Percentiles rank a stretch among this genome's conserved stretches.
phyloP scores from a whole-genome alignment of 1,140 invertebrate genomes.

The Penaeus indicus region DNA sequence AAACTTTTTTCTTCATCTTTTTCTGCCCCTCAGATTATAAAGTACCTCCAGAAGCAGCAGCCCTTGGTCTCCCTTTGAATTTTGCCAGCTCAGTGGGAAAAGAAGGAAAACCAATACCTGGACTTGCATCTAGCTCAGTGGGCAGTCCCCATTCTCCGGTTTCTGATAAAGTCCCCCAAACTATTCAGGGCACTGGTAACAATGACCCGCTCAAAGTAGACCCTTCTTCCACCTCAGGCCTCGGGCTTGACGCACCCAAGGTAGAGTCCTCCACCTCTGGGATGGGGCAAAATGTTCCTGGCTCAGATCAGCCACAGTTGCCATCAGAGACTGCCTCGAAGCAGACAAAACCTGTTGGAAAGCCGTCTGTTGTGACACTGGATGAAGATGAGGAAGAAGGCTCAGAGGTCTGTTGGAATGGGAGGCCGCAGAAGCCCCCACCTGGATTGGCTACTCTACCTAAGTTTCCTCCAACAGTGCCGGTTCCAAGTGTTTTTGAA shows the following conservation, averaged over 20 bases:
- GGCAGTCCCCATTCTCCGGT: too few relatives aligned
- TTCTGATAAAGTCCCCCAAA: too few relatives aligned
- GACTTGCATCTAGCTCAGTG: not conserved
- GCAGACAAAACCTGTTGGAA: not conserved
- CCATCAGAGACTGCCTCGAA: not conserved
- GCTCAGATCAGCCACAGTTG: not conserved
- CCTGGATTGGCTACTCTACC: conserved; percentile 51
- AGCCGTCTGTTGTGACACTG: conserved; percentile 34
- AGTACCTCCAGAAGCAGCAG: not conserved
- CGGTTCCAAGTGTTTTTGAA: conserved; percentile 39
- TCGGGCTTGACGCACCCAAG: too few relatives aligned
- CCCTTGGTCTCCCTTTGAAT: not conserved
- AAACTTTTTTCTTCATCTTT: not conserved
- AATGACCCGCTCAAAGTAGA: too few relatives aligned
- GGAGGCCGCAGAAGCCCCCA: not conserved
- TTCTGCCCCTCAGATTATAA: not conserved
- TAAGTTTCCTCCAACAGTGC: conserved; percentile 47
- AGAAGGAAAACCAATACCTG: not conserved
- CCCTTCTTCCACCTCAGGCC: too few relatives aligned
- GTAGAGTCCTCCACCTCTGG: too few relatives aligned
- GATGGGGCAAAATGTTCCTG: not conserved
- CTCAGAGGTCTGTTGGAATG: not conserved
- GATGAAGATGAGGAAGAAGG: conserved; percentile 36
- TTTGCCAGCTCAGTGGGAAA: not conserved
- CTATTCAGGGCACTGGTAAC: too few relatives aligned